These are phyloP conservation scores for Leistus spinibarbis DNA, from an alignment of 2,888 invertebrate genomes.

Conservation along the genomic window DNA sequence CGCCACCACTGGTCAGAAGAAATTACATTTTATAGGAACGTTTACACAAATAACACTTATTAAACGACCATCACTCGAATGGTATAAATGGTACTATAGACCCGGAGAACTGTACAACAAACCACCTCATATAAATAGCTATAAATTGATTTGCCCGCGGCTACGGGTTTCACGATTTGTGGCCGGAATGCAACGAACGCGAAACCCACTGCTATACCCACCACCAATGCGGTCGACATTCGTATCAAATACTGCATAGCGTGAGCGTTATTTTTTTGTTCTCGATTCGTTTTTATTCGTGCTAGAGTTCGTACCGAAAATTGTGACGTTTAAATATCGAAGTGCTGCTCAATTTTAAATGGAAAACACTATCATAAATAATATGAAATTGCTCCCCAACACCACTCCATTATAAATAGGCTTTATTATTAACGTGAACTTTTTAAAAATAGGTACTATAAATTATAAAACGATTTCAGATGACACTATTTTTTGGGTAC, in stretches of 20 bases:
- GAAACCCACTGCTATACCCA: neutral
- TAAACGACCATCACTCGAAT: conserved; percentile 40
- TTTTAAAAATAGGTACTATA: neutral
- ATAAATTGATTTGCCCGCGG: conserved; percentile 40
- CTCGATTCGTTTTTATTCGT: conserved; percentile 12
- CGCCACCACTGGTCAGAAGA: conserved; percentile 11
- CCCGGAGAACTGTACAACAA: conserved; percentile 13
- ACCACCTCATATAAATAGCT: conserved; percentile 38
- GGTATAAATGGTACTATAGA: conserved; percentile 37
- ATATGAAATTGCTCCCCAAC: neutral
- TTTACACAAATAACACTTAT: conserved; percentile 42
- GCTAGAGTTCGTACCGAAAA: neutral
- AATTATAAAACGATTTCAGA: neutral
- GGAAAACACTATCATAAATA: neutral
- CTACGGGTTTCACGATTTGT: conserved; percentile 37
- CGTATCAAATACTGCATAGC: neutral
- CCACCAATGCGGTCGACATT: neutral
- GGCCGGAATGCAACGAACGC: neutral
- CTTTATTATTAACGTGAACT: no score
- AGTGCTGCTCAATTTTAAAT: neutral
- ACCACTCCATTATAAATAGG: neutral
- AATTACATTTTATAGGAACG: conserved; percentile 37
- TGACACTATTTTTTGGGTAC: neutral
- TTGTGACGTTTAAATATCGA: neutral
- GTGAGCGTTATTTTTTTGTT: neutral